These are phyloP conservation scores for Entelurus aequoreus DNA, from an alignment of 2,113 vertebrate genomes.

Conservation along the genomic window DNA sequence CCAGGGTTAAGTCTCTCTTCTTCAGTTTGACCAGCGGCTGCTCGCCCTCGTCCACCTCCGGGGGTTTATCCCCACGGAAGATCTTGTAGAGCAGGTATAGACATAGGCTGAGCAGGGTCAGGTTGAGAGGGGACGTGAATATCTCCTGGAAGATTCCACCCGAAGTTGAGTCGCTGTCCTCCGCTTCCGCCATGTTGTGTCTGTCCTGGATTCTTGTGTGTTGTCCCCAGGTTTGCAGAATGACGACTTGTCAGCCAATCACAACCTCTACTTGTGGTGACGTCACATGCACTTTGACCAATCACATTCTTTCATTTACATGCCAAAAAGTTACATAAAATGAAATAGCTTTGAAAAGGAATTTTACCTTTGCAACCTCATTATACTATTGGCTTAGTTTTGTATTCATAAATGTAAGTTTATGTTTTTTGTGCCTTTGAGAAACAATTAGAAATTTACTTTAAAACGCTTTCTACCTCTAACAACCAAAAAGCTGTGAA, in stretches of 20 bases:
- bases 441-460: too few species aligned
- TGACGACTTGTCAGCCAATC: constrained; percentile 32
- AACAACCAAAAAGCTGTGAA: too few species aligned
- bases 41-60: constrained; percentile 63
- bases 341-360: not conserved
- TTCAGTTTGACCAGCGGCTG: constrained; percentile 77
- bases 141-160: constrained; percentile 84
- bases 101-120: constrained; percentile 86
- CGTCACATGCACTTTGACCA: constrained; percentile 12
- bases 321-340: constrained; percentile 4
- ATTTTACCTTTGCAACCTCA: too few species aligned
- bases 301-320: constrained; percentile 11
- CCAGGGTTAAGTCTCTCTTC: constrained; percentile 83
- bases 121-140: constrained; percentile 86
- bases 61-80: constrained; percentile 80
- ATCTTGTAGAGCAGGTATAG: constrained; percentile 91
- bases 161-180: constrained; percentile 63
- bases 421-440: too few species aligned
- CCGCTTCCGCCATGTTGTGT: constrained; percentile 70
- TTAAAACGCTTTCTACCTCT: too few species aligned
- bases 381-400: too few species aligned
- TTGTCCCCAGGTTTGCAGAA: not conserved
- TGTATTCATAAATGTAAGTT: too few species aligned
- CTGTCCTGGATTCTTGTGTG: not conserved
- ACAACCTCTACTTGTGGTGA: not conserved